Conservation (phyloP, 2,113 vertebrate genomes). For the Epinephelus lanceolatus region DNA sequence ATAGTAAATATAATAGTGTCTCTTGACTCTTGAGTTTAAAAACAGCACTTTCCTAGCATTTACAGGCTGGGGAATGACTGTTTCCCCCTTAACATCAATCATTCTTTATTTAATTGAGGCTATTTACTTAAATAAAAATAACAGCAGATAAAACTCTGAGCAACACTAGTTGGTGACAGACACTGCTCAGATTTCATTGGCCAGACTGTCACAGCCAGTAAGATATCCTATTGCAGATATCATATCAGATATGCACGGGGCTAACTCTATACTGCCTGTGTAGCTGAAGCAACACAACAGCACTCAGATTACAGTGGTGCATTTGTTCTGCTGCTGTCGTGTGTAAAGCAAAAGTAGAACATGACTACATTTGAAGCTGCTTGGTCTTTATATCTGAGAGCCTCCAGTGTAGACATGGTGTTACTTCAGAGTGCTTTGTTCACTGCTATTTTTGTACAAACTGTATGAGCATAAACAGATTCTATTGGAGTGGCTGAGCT, state of each 20-base stretch:
- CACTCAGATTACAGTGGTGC: background rate
- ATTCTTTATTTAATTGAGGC: conserved; percentile 9
- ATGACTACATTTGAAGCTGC: background rate
- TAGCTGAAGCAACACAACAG: background rate
- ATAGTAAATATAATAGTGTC: no score
- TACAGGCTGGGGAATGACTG: no score
- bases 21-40: no score
- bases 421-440: background rate
- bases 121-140: conserved; percentile 33
- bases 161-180: conserved; percentile 1
- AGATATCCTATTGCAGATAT: conserved; percentile 15
- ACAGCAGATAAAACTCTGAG: conserved; percentile 24
- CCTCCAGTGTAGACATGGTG: background rate
- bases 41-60: no score
- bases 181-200: conserved; percentile 25
- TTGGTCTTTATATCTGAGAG: background rate
- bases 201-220: background rate
- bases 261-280: background rate
- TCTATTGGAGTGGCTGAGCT: background rate
- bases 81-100: no score
- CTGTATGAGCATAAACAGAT: background rate
- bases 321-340: background rate
- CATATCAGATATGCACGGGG: background rate
- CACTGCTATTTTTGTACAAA: background rate
- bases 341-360: background rate